Conservation (phyloP, 1,140 invertebrate species). For the Odontomachus brunneus region DNA sequence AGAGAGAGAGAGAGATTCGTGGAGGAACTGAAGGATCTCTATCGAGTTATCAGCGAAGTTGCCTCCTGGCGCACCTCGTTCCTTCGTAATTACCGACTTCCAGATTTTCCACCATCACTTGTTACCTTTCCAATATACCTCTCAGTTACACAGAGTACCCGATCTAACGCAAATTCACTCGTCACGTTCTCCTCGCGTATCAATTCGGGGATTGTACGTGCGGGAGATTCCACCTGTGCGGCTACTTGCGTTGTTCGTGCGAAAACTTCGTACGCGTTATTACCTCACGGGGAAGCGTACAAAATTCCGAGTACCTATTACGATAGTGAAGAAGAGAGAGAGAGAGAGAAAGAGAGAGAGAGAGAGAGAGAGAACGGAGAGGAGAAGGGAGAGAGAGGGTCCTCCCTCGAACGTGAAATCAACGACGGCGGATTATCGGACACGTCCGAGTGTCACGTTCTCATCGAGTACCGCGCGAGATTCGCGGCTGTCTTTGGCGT, state of each 20-base stretch:
- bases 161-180: constrained; percentile 14
- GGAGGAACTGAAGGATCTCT: neutral
- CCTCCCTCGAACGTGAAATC: neutral
- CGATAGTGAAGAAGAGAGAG: neutral
- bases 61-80: neutral
- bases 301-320: constrained; percentile 5
- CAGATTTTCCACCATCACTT: neutral
- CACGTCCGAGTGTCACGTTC: constrained; percentile 16
- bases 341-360: neutral
- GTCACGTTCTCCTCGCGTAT: constrained; percentile 1
- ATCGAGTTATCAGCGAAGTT: constrained; percentile 10
- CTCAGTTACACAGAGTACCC: constrained; percentile 7
- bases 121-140: neutral
- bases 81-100: neutral
- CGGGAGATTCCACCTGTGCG: neutral
- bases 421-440: constrained; percentile 54
- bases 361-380: neutral
- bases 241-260: neutral
- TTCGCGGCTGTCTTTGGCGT: constrained; percentile 12
- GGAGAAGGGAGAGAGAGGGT: neutral
- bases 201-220: constrained; percentile 24
- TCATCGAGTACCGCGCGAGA: neutral
- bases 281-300: neutral
- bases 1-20: neutral
- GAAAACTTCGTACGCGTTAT: neutral